These are phyloP conservation scores for Meteorus colon DNA, from an alignment of 2,888 invertebrate species.

Conservation along the genomic window DNA sequence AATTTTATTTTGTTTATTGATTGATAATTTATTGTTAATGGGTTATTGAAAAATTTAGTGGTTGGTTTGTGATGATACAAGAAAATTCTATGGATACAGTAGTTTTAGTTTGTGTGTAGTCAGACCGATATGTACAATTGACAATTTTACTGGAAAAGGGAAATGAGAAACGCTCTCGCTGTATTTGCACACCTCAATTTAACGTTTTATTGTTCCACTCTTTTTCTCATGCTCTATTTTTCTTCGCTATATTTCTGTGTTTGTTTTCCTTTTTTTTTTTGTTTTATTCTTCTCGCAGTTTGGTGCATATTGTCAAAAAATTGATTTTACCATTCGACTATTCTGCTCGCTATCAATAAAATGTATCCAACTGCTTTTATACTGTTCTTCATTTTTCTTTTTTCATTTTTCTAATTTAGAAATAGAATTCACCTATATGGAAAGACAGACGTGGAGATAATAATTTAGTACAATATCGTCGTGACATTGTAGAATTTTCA, in stretches of 20 bases:
- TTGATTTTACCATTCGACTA: background rate
- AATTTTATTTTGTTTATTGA: background rate
- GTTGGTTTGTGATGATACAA: background rate
- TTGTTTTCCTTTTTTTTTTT: background rate
- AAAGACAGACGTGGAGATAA: background rate
- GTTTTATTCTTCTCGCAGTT: background rate
- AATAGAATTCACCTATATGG: background rate
- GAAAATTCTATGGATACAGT: constrained; percentile 25
- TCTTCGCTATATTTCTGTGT: background rate
- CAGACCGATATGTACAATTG: constrained; percentile 47
- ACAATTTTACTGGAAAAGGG: constrained; percentile 43
- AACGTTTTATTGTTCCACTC: background rate
- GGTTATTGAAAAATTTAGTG: background rate
- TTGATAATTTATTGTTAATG: background rate
- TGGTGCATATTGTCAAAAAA: background rate
- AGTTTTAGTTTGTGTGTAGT: constrained; percentile 47
- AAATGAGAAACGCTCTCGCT: constrained; percentile 43
- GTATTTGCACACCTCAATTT: constrained; percentile 32
- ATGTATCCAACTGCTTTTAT: constrained; percentile 12
- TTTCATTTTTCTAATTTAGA: background rate
- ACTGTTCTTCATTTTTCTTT: background rate
- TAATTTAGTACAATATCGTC: background rate
- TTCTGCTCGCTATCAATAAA: background rate
- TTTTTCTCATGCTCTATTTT: background rate
- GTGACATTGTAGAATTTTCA: background rate